Evolutionary conservation across 1,140 invertebrate species (phyloP), one percentile per base, ranked within the genome.

Genomic region (Eueides isabella): DNA sequence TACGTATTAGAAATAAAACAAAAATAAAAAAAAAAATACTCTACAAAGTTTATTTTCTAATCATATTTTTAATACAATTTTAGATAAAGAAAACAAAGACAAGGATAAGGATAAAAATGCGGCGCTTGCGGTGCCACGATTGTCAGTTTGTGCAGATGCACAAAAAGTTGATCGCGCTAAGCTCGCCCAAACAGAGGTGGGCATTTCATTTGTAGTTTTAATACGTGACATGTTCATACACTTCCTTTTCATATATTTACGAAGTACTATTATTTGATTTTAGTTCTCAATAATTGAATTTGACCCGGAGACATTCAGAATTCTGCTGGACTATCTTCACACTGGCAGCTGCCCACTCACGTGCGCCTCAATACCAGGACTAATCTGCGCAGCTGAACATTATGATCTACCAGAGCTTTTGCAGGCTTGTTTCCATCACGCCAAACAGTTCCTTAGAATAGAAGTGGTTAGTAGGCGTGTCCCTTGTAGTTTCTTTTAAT

Each of bases 201-300:
- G 26, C 12, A 63, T 23, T 16, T 26, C 2, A 61, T 63, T 38
- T 38, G 0, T 38, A 38, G 16, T 38, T 5, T n/a, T n/a, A n/a
- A n/a, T n/a, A n/a, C n/a, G n/a, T n/a, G n/a, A 5, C 35, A 4
- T n/a, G n/a, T n/a, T n/a, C n/a, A n/a, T 14, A 5, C 14, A 0
- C 12, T 12, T 35, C 9, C 35, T 38, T 38, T 38, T 38, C 5
- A 16, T 5, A 38, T 16, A 0, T 14, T 38, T 16, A 14, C 35
- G 14, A 38, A 38, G n/a, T 38, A 38, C 14, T 14, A 38, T 19
- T 44, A 2, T n/a, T 19, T 44, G 16, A n/a, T 44, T 85, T 94
- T 78, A 97, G 96, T 99, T 99, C 92, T 97, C 97, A 69, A 98
- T 98, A 81, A 98, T 98, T 81, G 98, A 99, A 92, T 99, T 99